These are phyloP conservation scores for Lamellibrachia columna DNA, from an alignment of 2,888 invertebrate species.

Conservation along the genomic window DNA sequence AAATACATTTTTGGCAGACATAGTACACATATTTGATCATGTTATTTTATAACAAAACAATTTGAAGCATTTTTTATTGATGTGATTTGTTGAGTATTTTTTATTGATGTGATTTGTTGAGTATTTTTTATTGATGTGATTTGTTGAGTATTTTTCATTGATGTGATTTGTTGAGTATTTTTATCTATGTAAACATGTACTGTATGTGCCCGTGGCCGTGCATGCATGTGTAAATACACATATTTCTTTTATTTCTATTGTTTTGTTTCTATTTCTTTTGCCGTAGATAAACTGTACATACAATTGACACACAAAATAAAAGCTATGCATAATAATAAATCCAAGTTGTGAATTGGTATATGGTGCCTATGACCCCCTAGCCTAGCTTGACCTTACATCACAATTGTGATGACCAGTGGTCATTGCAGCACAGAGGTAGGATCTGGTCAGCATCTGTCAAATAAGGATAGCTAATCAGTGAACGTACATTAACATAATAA, in stretches of 20 bases:
- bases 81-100: neutral
- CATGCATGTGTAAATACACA: too few species aligned
- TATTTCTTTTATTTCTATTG: neutral
- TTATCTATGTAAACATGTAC: too few species aligned
- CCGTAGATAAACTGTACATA: too few species aligned
- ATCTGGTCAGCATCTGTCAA: neutral
- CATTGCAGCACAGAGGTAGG: neutral
- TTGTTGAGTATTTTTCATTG: neutral
- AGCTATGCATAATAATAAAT: neutral
- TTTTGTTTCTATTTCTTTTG: neutral
- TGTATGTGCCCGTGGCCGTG: too few species aligned
- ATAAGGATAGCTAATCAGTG: neutral
- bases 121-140: neutral
- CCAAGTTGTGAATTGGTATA: neutral
- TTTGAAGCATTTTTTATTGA: neutral
- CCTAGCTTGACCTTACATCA: neutral
- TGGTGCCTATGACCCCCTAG: neutral
- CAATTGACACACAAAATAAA: too few species aligned
- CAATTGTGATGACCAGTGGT: neutral
- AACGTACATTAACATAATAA: neutral
- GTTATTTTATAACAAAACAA: too few species aligned
- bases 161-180: neutral
- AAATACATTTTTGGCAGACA: too few species aligned
- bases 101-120: neutral
- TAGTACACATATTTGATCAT: too few species aligned